Percentiles rank a stretch among this genome's conserved stretches.
These are phyloP conservation scores for Hetaerina americana DNA, from an alignment of 1,140 invertebrate species.

Conservation along the genomic window DNA sequence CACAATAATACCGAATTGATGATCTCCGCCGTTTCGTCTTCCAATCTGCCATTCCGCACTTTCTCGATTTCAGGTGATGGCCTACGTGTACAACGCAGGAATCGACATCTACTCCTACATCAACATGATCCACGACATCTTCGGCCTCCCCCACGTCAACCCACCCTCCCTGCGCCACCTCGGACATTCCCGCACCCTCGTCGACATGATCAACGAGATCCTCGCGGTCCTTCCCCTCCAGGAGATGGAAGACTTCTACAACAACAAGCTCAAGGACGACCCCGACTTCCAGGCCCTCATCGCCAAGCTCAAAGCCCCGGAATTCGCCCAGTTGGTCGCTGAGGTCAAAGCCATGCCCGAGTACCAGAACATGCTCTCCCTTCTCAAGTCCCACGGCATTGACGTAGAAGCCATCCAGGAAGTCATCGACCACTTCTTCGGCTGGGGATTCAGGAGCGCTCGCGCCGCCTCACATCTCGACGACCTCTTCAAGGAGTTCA, in stretches of 20 bases:
- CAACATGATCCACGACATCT: slow-evolving; percentile 13
- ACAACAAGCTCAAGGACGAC: slow-evolving; percentile 18
- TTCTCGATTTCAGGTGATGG: too few relatives aligned
- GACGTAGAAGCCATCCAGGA: slow-evolving; percentile 15
- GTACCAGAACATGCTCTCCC: slow-evolving; percentile 16
- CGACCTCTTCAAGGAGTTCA: background rate
- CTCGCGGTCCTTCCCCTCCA: slow-evolving; percentile 19
- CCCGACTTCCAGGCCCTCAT: slow-evolving; percentile 17
- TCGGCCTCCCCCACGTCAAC: slow-evolving; percentile 18
- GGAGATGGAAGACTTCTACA: slow-evolving; percentile 18
- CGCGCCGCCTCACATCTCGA: slow-evolving; percentile 18
- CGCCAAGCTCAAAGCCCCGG: slow-evolving; percentile 9
- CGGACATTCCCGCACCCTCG: slow-evolving; percentile 2
- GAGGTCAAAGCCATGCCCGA: slow-evolving; percentile 14
- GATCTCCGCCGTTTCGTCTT: too few relatives aligned
- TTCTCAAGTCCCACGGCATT: slow-evolving; percentile 17
- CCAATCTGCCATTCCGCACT: too few relatives aligned
- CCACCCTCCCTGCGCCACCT: slow-evolving; percentile 13
- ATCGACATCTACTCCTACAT: slow-evolving; percentile 20
- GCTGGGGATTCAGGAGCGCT: slow-evolving; percentile 16
- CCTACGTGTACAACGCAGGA: slow-evolving; percentile 17
- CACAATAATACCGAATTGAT: too few relatives aligned
- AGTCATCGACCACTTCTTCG: slow-evolving; percentile 15
- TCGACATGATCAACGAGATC: slow-evolving; percentile 15
- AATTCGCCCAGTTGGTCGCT: slow-evolving; percentile 16